A percentile compares a stretch with the other conserved stretches of the same genome.
These are phyloP conservation scores for Nephrotoma flavescens DNA, from an alignment of 2,888 invertebrate genomes.

Conservation along the genomic window DNA sequence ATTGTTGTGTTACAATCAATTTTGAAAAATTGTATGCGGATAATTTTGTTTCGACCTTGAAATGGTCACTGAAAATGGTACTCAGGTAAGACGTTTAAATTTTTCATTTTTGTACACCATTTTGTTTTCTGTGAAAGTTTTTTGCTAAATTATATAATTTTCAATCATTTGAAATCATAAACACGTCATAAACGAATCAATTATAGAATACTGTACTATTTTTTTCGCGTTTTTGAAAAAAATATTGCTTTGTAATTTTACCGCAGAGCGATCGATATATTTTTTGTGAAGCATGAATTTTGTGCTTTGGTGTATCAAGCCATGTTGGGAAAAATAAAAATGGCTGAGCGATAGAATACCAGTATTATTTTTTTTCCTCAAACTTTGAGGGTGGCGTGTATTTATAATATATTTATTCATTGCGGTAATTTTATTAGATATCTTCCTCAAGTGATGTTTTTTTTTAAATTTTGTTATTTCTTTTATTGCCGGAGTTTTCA, in stretches of 20 bases:
- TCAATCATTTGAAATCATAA: not conserved
- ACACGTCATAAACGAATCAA: not conserved
- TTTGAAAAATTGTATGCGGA: conserved; percentile 1
- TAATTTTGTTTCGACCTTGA: conserved; percentile 15
- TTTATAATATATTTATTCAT: too few species aligned
- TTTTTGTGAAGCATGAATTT: not conserved
- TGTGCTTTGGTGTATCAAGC: not conserved
- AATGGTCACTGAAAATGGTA: conserved; percentile 34
- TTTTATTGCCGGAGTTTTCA: too few species aligned
- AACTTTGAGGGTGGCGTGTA: too few species aligned
- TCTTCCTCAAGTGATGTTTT: too few species aligned
- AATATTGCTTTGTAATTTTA: conserved; percentile 1
- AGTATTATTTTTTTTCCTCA: too few species aligned
- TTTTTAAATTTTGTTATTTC: too few species aligned
- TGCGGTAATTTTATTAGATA: too few species aligned
- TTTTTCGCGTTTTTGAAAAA: not conserved
- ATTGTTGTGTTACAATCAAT: not conserved
- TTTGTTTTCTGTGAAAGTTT: not conserved
- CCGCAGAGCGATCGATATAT: conserved; percentile 12
- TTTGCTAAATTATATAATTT: not conserved
- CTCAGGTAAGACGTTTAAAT: conserved; percentile 23
- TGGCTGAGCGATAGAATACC: not conserved
- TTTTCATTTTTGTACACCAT: not conserved
- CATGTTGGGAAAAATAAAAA: not conserved
- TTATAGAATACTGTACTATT: not conserved